Conservation (phyloP, 2,113 vertebrate genomes). For the Panurus biarmicus region DNA sequence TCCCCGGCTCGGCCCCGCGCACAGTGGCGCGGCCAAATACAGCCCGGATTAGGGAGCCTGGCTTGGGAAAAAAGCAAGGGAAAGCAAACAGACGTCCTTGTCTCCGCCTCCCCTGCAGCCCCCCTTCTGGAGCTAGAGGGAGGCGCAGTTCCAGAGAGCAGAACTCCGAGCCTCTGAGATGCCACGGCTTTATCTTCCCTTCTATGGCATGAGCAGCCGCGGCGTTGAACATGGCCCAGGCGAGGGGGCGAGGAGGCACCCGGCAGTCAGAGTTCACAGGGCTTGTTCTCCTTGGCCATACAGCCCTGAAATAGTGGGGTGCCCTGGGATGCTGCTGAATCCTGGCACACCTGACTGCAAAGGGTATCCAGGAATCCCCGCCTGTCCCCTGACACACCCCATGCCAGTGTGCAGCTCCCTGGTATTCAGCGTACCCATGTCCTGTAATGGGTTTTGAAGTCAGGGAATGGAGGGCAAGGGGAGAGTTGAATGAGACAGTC, state of each 20-base stretch:
- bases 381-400: not conserved
- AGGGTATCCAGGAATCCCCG: not conserved
- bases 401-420: not conserved
- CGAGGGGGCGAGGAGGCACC: not conserved
- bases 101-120: not conserved
- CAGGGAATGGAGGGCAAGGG: rapidly evolving
- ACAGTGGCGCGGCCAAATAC: not conserved
- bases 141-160: not conserved
- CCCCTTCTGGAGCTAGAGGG: not conserved
- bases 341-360: not conserved
- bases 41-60: not conserved
- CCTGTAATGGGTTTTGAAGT: not conserved
- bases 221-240: not conserved
- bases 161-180: not conserved
- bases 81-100: not conserved
- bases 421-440: rapidly evolving
- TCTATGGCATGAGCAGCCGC: slow-evolving; percentile 2
- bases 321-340: not conserved
- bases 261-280: not conserved
- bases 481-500: not conserved
- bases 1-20: not conserved
- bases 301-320: rapidly evolving
- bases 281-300: not conserved
- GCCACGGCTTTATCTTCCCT: slow-evolving; percentile 27
- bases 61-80: not conserved